Conservation (phyloP, 2,113 vertebrate species). For the Vimba vimba region DNA sequence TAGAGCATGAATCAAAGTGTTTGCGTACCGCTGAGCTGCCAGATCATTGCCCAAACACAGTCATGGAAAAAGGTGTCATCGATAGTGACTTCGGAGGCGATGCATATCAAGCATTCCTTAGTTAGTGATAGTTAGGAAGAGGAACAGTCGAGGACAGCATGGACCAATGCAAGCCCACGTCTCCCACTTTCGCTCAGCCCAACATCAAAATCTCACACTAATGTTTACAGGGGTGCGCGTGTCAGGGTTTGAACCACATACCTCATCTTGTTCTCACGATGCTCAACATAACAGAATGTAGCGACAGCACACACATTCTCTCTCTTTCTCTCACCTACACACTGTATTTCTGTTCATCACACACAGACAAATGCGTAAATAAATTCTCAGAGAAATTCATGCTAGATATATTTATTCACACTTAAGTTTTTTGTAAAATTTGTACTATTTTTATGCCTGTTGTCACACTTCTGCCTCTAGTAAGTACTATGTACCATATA, state of each 20-base stretch:
- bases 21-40: slow-evolving; percentile 57
- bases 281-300: slow-evolving; percentile 31
- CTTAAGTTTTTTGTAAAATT: neutral
- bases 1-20: slow-evolving; percentile 68
- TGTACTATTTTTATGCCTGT: neutral
- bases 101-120: slow-evolving; percentile 66
- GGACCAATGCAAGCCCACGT: neutral
- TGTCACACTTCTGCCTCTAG: neutral
- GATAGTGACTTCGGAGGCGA: slow-evolving; percentile 46
- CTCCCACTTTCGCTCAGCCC: neutral
- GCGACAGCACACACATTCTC: slow-evolving; percentile 4
- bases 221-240: slow-evolving; percentile 13
- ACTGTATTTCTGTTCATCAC: neutral
- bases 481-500: neutral
- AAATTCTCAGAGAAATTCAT: neutral
- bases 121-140: slow-evolving; percentile 30
- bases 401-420: slow-evolving; percentile 16
- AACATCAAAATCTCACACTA: slow-evolving; percentile 24
- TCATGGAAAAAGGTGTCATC: slow-evolving; percentile 67
- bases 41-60: slow-evolving; percentile 68
- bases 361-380: neutral
- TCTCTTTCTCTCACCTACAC: slow-evolving; percentile 13
- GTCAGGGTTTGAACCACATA: slow-evolving; percentile 23
- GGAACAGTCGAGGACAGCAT: slow-evolving; percentile 36
- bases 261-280: slow-evolving; percentile 29